phyloP scores from a whole-genome alignment of 2,113 vertebrate species.

The Mohoua ochrocephala region DNA sequence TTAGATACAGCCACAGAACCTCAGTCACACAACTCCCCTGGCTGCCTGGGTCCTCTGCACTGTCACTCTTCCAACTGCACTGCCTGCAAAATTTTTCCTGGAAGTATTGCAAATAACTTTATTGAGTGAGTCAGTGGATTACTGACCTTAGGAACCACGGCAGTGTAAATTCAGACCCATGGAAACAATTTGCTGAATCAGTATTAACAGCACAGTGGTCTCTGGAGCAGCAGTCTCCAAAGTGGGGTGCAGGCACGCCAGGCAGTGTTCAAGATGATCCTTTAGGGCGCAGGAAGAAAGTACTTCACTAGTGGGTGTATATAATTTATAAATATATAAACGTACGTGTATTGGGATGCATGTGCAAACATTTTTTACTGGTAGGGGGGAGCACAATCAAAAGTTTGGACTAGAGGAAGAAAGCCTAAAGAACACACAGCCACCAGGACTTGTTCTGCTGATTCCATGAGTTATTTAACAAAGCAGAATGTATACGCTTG shows the following conservation, averaged over 20 bases:
- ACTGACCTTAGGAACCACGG: not conserved
- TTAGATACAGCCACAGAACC: not conserved
- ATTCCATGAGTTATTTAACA: not conserved
- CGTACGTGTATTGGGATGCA: fast-evolving
- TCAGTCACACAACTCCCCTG: not conserved
- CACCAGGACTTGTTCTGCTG: not conserved
- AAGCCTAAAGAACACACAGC: not conserved
- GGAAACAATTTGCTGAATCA: not conserved
- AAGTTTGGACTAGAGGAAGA: not conserved
- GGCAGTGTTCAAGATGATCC: not conserved
- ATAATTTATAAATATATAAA: not conserved
- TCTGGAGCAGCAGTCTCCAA: not conserved
- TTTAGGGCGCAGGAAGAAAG: not conserved
- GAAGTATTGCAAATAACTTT: not conserved
- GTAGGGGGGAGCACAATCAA: fast-evolving
- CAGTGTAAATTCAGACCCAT: not conserved
- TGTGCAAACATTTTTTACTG: not conserved
- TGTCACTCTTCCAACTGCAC: not conserved
- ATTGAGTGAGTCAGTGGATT: not conserved
- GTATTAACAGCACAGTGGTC: not conserved
- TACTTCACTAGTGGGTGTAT: not conserved
- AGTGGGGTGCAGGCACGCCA: not conserved
- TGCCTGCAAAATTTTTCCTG: not conserved
- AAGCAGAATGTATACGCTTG: not conserved
- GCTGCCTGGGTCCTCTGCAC: not conserved